These are phyloP conservation scores for Dermatophagoides farinae DNA, from an alignment of 1,140 invertebrate genomes.

Conservation along the genomic window DNA sequence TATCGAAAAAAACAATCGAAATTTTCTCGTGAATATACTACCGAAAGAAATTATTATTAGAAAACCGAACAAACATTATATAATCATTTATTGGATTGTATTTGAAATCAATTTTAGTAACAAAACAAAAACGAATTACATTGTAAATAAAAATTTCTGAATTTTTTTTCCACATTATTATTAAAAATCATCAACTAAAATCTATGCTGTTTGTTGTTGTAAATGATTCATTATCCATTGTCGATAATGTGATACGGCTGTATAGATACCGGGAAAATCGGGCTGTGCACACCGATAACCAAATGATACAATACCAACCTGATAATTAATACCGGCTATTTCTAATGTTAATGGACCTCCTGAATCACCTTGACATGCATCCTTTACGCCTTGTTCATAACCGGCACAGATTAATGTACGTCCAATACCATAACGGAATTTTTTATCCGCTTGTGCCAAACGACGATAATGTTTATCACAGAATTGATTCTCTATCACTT, in stretches of 20 bases:
- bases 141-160: neutral
- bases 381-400: slow-evolving; percentile 44
- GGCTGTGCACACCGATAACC: slow-evolving; percentile 48
- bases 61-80: neutral
- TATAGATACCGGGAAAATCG: slow-evolving; percentile 24
- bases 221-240: slow-evolving; percentile 22
- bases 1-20: neutral
- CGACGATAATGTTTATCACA: slow-evolving; percentile 3
- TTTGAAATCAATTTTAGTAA: neutral
- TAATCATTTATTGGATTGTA: neutral
- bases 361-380: slow-evolving; percentile 47
- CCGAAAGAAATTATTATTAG: neutral
- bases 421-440: slow-evolving; percentile 17
- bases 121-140: neutral
- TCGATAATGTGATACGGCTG: slow-evolving; percentile 21
- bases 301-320: slow-evolving; percentile 63
- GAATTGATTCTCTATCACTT: neutral
- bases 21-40: slow-evolving; percentile 1
- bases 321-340: slow-evolving; percentile 43
- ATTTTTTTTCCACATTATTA: neutral
- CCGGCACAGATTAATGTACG: slow-evolving; percentile 54
- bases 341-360: slow-evolving; percentile 62
- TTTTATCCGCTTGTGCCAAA: neutral
- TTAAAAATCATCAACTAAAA: neutral
- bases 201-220: neutral